A percentile compares a stretch with the other conserved stretches of the same genome.
Conservation (phyloP, 2,888 invertebrate species). For the Deilephila elpenor region DNA sequence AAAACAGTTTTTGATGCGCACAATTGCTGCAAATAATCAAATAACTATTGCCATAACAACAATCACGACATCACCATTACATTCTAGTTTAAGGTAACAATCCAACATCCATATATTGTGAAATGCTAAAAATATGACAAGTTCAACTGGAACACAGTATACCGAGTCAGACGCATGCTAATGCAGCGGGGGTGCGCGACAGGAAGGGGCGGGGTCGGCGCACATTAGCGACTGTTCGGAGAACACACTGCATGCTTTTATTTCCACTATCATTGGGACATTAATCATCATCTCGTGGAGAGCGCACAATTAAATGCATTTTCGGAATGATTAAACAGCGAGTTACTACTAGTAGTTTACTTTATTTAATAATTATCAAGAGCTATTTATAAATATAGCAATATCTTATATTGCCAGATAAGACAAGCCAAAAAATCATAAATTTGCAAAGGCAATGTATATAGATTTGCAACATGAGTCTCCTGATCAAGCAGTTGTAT, state of each 20-base stretch:
- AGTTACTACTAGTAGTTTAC: too few species aligned
- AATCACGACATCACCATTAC: neutral
- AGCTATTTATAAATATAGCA: too few species aligned
- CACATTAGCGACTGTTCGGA: conserved; percentile 70
- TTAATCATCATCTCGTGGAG: conserved; percentile 45
- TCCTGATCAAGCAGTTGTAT: too few species aligned
- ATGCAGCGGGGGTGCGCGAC: conserved; percentile 54
- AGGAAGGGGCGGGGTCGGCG: conserved; percentile 75
- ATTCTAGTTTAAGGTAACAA: neutral
- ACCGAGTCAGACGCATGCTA: conserved; percentile 40
- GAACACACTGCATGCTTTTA: conserved; percentile 51
- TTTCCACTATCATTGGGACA: conserved; percentile 50
- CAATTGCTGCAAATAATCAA: too few species aligned
- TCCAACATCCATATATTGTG: neutral
- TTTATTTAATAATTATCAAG: too few species aligned
- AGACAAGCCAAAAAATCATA: too few species aligned
- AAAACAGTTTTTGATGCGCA: too few species aligned
- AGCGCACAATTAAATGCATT: neutral
- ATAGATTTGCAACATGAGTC: too few species aligned
- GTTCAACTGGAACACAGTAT: conserved; percentile 16
- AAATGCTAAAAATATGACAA: conserved; percentile 20
- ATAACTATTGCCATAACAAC: too few species aligned
- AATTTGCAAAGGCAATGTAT: too few species aligned
- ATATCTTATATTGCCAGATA: too few species aligned
- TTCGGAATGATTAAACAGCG: neutral